A percentile compares a stretch with the other conserved stretches of the same genome.
Conservation (phyloP, 2,113 vertebrate genomes). For the Laticauda laticaudata region DNA sequence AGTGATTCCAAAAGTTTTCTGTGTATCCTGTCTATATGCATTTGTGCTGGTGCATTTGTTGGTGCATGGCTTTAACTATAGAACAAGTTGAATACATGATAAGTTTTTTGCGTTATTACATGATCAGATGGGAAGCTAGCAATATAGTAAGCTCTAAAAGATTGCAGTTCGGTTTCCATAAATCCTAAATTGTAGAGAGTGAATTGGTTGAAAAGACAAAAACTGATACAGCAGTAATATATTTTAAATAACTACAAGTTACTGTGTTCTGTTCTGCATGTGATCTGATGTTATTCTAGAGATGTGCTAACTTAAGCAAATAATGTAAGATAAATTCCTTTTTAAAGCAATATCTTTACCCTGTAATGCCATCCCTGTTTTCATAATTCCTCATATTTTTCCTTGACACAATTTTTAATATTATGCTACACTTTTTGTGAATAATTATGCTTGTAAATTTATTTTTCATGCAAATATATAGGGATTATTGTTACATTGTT, state of each 20-base stretch:
- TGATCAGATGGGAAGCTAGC: not conserved
- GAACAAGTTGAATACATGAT: not conserved
- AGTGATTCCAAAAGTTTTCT: not conserved
- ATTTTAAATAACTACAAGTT: not conserved
- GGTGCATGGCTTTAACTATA: not conserved
- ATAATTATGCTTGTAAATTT: not conserved
- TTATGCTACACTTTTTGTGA: not conserved
- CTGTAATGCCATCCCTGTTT: not conserved
- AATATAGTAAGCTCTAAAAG: not conserved
- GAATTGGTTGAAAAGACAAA: not conserved
- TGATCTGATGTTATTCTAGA: not conserved
- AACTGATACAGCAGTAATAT: not conserved
- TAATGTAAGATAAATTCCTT: not conserved
- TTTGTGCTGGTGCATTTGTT: not conserved
- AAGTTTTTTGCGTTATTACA: not conserved
- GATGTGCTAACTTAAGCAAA: not conserved
- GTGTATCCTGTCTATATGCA: not conserved
- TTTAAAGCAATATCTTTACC: not conserved
- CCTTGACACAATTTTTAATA: not conserved
- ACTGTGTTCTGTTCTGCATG: not conserved
- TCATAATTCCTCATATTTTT: conserved; percentile 9
- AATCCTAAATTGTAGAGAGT: not conserved
- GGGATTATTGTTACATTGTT: not conserved
- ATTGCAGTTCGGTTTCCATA: not conserved
- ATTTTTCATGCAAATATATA: not conserved